Evolutionary conservation across 1,140 invertebrate genomes (phyloP), one percentile per base, ranked within the genome.

Genomic region (Solenopsis invicta): DNA sequence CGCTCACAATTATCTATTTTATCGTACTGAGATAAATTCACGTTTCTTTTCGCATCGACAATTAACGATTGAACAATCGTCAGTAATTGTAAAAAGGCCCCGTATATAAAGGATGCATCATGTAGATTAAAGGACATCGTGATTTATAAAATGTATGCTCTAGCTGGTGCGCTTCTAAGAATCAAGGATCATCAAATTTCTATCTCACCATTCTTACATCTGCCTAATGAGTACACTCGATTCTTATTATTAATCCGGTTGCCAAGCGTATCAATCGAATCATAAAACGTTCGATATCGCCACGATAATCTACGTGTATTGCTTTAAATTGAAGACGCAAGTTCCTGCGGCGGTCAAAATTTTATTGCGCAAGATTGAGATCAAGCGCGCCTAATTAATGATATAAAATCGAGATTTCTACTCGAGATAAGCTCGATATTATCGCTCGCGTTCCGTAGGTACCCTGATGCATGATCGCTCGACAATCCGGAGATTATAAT

Each of bases 231-330:
- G 45, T 87, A 78, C 29, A 74, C 71, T 86, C 69, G 59, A 80
- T 86, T 75, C 74, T 80, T 80, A 80, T 86, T 77, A 86, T 48
- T 54, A 76, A 18, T 88, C 85, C 50, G 85, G 56, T 24, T 75
- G 85, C 84, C 87, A 72, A 88, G 75, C 74, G 64, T 34, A 77
- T 86, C 84, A 75, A 69, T 67, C 54, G 59, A 80, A 86, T 48
- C 64, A 24, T 48, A 74, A 74, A 59, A 10, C 34, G 18, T 82
- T 74, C 52, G 52, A 74, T 50, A 84, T 74, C 54, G 37, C 54
- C 21, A 34, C 37, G n/a, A 67, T 37, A 18, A 82, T 72, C 52
- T 18, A 61, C 6, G 29, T 75, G 21, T 84, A 84, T 84, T 84
- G 80, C 69, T 84, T 84, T 61, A 41, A 61, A 71, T 81, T 71